Evolutionary conservation across 2,113 vertebrate genomes (phyloP), one percentile per base, ranked within the genome.

Genomic region (Nycticryphes semicollaris): DNA sequence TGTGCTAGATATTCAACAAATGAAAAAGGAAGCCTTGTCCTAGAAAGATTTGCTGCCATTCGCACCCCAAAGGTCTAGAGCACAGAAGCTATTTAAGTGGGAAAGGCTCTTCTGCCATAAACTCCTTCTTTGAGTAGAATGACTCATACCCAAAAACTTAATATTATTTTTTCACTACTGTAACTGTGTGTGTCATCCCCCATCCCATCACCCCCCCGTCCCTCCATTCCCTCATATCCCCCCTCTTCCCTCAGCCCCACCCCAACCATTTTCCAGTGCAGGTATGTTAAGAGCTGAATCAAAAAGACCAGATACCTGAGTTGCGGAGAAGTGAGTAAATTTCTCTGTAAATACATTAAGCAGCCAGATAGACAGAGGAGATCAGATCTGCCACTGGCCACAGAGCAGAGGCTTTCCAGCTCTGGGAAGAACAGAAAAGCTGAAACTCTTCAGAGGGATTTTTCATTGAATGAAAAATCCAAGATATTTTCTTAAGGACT

Each of bases 161-260:
- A 35, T 24, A 12, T 22, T 30, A 6, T 16, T 53, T 82, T 89
- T 79, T 56, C 25, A 33, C 22, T 51, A 8, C 1, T 63, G 19
- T 30, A 63, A 59, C 20, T 37, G 24, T n/a, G 24, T n/a, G 1
- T 3, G 9, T 2, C 14, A 9, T 30, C 7, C 3, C 9, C 2
- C 15, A 51, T 54, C 53, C 53, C 53, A 54, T 30, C 47, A 47
- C 19, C 16, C 53, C 27, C 28, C 53, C 5, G 28, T 54, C 53
- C 16, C 27, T 17, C 16, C 53, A 54, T 53, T 27, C 8, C 25
- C 51, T 8, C 51, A 7, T 25, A 12, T 48, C 21, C 21, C 48
- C 48, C 47, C 47, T 20, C 10, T 22, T 20, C 50, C 50, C 43
- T 43, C 43, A 43, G 15, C 53, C 4, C 27, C 16, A 16, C 28